These are phyloP conservation scores for Machimus rusticus DNA, from an alignment of 2,888 invertebrate genomes.

Conservation along the genomic window DNA sequence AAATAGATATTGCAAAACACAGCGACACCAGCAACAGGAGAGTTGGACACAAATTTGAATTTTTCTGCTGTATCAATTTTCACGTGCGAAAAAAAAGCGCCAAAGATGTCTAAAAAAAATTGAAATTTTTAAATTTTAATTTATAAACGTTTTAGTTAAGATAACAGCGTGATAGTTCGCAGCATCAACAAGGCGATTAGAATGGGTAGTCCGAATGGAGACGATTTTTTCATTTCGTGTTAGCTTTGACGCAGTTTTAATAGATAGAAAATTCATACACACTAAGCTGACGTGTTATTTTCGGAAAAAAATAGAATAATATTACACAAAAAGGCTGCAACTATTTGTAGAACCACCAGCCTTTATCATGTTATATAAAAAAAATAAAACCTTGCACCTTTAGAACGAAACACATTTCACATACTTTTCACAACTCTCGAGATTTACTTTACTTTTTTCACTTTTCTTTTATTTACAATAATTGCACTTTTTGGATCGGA, in stretches of 20 bases:
- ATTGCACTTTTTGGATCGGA: conserved; percentile 38
- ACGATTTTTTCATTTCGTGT: conserved; percentile 7
- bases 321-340: background rate
- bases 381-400: conserved; percentile 1
- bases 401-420: background rate
- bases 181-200: background rate
- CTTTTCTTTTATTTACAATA: conserved; percentile 21
- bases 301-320: conserved; percentile 7
- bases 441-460: background rate
- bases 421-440: background rate
- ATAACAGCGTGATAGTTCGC: background rate
- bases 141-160: background rate
- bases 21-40: conserved; percentile 20
- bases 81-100: background rate
- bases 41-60: background rate
- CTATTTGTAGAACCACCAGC: conserved; percentile 4
- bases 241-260: background rate
- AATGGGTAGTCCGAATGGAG: background rate
- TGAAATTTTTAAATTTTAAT: background rate
- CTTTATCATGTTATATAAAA: conserved; percentile 18
- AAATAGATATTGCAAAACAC: background rate
- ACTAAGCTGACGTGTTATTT: conserved; percentile 35
- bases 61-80: conserved; percentile 1
- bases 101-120: background rate
- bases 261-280: background rate